These are phyloP conservation scores for Pygoscelis adeliae DNA, from an alignment of 2,113 vertebrate genomes.

Conservation along the genomic window DNA sequence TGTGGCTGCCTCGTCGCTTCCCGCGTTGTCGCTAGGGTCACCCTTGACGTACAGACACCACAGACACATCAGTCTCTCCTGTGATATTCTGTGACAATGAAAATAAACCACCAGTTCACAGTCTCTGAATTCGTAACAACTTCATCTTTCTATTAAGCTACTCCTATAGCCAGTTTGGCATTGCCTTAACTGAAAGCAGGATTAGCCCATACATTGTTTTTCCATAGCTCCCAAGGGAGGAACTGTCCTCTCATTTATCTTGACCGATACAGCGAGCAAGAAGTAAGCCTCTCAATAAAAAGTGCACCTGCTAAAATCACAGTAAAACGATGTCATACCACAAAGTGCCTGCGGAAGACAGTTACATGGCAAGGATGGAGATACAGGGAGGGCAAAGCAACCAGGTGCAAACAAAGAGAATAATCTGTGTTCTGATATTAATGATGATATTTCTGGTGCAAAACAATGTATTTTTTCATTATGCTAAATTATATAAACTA, in stretches of 20 bases:
- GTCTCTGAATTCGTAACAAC: not conserved
- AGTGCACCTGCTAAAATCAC: not conserved
- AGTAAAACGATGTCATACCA: not conserved
- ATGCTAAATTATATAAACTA: not conserved
- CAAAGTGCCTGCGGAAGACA: not conserved
- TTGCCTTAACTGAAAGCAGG: not conserved
- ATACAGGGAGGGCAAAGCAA: not conserved
- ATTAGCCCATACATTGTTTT: not conserved
- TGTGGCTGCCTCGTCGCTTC: accelerated
- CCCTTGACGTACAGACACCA: not conserved
- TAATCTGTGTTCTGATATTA: not conserved
- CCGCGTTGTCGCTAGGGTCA: accelerated
- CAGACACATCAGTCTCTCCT: not conserved
- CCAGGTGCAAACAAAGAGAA: not conserved
- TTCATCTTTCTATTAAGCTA: not conserved
- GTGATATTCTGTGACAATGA: not conserved
- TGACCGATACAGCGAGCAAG: not conserved
- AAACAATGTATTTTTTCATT: not conserved
- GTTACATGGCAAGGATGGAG: not conserved
- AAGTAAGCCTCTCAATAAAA: not conserved
- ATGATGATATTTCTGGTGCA: not conserved
- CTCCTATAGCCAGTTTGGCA: not conserved
- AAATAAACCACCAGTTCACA: not conserved
- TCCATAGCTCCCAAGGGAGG: not conserved
- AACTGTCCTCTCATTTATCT: not conserved